Conservation (phyloP, 1,140 invertebrate species). For the Mylabris phalerata region DNA sequence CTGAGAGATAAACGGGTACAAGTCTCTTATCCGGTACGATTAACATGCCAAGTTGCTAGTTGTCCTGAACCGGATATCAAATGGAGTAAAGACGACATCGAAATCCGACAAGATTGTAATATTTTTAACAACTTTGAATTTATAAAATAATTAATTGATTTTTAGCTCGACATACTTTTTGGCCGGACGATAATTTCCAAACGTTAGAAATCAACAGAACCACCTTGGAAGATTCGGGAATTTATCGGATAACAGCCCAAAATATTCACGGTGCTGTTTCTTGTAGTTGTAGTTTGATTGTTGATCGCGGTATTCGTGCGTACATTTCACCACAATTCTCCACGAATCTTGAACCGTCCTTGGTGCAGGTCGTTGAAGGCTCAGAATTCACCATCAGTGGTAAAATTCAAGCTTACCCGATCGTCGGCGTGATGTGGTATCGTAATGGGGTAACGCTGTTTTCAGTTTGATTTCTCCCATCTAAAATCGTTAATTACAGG, state of each 20-base stretch:
- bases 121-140: neutral
- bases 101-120: constrained; percentile 50
- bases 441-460: constrained; percentile 47
- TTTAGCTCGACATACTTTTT: constrained; percentile 53
- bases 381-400: constrained; percentile 61
- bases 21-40: constrained; percentile 71
- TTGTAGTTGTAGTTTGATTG: constrained; percentile 71
- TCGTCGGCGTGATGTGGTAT: constrained; percentile 74
- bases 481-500: constrained; percentile 16
- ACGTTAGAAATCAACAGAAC: constrained; percentile 78
- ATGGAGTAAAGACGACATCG: constrained; percentile 71
- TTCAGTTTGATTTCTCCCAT: neutral
- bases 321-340: constrained; percentile 74
- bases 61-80: constrained; percentile 63
- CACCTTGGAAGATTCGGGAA: constrained; percentile 70
- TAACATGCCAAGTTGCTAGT: constrained; percentile 80
- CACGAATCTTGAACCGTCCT: constrained; percentile 56
- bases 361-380: constrained; percentile 51
- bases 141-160: neutral
- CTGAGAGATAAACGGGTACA: constrained; percentile 75
- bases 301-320: constrained; percentile 76
- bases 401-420: constrained; percentile 72
- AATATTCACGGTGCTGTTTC: constrained; percentile 79
- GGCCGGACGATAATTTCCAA: constrained; percentile 65
- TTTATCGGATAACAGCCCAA: constrained; percentile 70